Base-by-base conservation (phyloP, 2,113 vertebrate genomes). In the Psammodynastes pulverulentus region DNA sequence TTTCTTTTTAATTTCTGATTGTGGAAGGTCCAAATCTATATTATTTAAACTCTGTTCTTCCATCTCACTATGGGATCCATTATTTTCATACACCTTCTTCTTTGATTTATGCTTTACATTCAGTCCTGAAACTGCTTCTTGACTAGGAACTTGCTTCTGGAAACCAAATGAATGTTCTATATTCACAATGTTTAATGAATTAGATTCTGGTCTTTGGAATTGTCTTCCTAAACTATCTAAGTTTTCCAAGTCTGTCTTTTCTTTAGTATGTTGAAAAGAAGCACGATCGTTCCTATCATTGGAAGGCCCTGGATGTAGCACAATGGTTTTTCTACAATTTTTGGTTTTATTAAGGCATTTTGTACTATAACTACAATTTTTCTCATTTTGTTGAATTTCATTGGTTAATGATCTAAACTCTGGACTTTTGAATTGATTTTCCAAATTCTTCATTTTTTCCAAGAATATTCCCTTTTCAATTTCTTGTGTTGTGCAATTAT, bases 41-140 rank as follows among this genome's bases (percentile, higher is more conserved):
- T 6, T 3, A 89, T 90, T 39, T 67, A 93, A 87, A 9, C 21
- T 56, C 86, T 87, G 84, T 52, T 90, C 3, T 89, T 93, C 90
- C 23, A 95, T 91, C 58, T 95, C 51, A 79, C 91, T 45, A 94
- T 12, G 62, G 39, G 5, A 92, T 92, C 46, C 89, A 17, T 58
- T 12, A 89, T 89, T 93, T 72, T 94, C 4, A 88, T 62, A 87
- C 23, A 95, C 92, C 93, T 79, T 95, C 51, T 89, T 94, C n/a
- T 89, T 95, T 90, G 5, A 51, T 94, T 96, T 53, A 93, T 85
- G 92, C 34, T 93, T 95, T 52, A 48, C 88, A 52, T 84, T 96
- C 90, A 88, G 84, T 43, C 19, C 87, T 90, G 84, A 46, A 23
- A 39, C 91, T 10, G 94, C 49, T 26, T 96, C 58, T 87, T 89